phyloP scores from a whole-genome alignment of 92 coral and sea anemone genomes.

The Phenganax marumi region DNA sequence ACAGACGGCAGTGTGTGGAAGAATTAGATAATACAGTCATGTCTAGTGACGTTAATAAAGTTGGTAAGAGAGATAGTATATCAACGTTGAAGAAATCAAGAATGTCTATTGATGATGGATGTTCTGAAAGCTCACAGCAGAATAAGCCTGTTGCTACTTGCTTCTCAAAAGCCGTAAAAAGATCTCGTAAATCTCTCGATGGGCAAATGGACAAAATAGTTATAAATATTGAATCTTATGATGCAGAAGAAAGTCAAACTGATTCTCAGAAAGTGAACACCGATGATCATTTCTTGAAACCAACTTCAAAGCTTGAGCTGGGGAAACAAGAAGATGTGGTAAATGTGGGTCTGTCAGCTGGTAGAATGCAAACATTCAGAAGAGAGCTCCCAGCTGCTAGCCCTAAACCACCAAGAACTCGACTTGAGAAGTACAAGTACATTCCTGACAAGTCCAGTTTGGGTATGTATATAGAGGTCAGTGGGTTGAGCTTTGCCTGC shows the following conservation, averaged over 20 bases:
- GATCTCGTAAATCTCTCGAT: background rate
- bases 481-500: background rate
- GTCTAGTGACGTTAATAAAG: too few relatives aligned
- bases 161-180: background rate
- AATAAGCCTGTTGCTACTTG: background rate
- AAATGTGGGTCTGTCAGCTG: too few relatives aligned
- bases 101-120: background rate
- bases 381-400: slow-evolving; percentile 45
- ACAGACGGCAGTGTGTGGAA: slow-evolving; percentile 57
- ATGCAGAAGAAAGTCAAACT: background rate
- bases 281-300: slow-evolving; percentile 21
- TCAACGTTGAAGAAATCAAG: background rate
- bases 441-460: slow-evolving; percentile 63
- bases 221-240: background rate
- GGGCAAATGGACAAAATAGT: background rate
- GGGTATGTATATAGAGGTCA: background rate
- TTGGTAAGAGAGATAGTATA: background rate
- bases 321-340: background rate
- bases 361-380: slow-evolving; percentile 2
- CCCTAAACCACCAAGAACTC: slow-evolving; percentile 64
- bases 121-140: background rate
- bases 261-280: background rate
- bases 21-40: too few relatives aligned
- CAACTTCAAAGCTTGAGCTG: background rate
- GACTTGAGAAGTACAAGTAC: slow-evolving; percentile 78